Base-by-base conservation (phyloP, 2,888 invertebrate species). In the Mechanitis messenoides region DNA sequence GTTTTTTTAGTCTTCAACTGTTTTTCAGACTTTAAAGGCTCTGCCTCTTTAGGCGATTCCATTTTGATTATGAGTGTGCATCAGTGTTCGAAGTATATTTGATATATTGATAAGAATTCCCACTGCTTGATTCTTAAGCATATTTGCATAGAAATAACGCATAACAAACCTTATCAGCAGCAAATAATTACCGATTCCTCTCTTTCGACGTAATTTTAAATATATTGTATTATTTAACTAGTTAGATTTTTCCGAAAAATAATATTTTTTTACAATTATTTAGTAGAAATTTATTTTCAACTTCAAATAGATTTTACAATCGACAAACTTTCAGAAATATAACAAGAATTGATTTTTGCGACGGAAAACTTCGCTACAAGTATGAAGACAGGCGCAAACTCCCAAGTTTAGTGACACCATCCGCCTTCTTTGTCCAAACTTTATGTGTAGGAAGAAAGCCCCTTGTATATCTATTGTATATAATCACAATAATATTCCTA, bases 11-110 rank as follows among this genome's bases (percentile, higher is more conserved):
- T 79, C 0, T 70, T 59, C 64, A 70, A 68, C 31, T 68, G 64
- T 65, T 72, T 68, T 54, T 63, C 59, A 53, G 69, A 61, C 66
- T 81, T 84, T 4, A 87, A 70, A 4, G 85, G 86, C 53, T 75
- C 74, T 67, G 83, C 81, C 71, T 86, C 87, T 3, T 74, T 69
- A 45, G 70, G 67, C 50, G 31, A 50, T 53, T 67, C 75, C 87
- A 86, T 87, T 60, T 58, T 71, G 31, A 59, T 33, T 42, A 58
- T 62, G 64, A 62, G 31, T 57, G 35, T 62, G 64, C 28, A 28
- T 33, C 33, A 47, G 45, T 35, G 38, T 64, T 59, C 57, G 46
- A 56, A 62, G 53, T 62, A 58, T 54, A 45, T 60, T 55, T 55
- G 58, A 62, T 28, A 46, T 55, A 59, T 57, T 33, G 33, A 61